These are phyloP conservation scores for Neotoxoptera formosana DNA, from an alignment of 1,140 invertebrate genomes.

Conservation along the genomic window DNA sequence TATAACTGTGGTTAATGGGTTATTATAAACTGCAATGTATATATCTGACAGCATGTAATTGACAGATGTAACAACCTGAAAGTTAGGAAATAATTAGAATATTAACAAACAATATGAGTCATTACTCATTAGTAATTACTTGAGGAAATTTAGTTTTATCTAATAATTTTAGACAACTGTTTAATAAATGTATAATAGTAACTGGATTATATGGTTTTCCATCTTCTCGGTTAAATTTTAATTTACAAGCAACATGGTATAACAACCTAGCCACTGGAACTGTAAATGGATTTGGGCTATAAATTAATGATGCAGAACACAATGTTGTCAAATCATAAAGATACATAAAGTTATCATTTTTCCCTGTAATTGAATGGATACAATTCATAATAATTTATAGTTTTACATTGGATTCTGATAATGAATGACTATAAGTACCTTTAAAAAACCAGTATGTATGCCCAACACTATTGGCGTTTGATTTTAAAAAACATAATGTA, in stretches of 20 bases:
- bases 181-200: constrained; percentile 78
- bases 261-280: constrained; percentile 90
- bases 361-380: constrained; percentile 65
- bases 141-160: constrained; percentile 80
- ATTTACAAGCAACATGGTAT: constrained; percentile 83
- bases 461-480: constrained; percentile 91
- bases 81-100: neutral
- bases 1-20: constrained; percentile 62
- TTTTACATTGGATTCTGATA: neutral
- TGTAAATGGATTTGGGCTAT: constrained; percentile 87
- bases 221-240: constrained; percentile 71
- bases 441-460: constrained; percentile 98
- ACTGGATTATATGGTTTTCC: constrained; percentile 70
- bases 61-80: constrained; percentile 83
- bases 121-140: constrained; percentile 61
- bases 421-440: constrained; percentile 65
- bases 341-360: constrained; percentile 90
- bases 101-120: neutral
- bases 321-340: constrained; percentile 90
- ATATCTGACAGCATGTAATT: constrained; percentile 88
- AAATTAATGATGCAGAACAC: constrained; percentile 69
- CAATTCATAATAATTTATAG: neutral
- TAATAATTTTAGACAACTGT: constrained; percentile 75
- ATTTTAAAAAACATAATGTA: constrained; percentile 89
- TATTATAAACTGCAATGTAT: constrained; percentile 77